Evolutionary conservation across 2,888 invertebrate genomes (phyloP), one percentile per base, ranked within the genome.

Genomic region (Prenolepis imparis): DNA sequence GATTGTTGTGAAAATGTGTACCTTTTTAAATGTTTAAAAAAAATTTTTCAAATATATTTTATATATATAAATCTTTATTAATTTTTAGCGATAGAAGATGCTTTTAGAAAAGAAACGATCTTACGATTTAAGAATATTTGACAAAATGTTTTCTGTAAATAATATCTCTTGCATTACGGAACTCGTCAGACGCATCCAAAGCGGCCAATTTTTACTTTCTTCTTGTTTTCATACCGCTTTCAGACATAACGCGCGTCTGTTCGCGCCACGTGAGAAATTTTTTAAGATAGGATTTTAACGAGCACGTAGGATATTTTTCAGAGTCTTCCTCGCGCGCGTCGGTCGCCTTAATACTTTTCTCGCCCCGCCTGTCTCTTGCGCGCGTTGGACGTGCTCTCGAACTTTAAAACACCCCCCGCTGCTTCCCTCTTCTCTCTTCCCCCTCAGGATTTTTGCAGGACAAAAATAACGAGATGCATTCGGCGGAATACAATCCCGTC

Each of bases 391-490:
- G 78, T 80, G 78, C 59, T 72, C 59, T 59, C 72, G 72, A 80
- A 80, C 44, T 80, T 80, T 59, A 80, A 72, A 72, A 72, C 44
- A 28, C n/a, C n/a, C 55, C n/a, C 48, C 72, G 28, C 39, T 21
- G 55, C 74, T 36, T 64, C 81, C 82, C 82, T 86, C 73, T 84
- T 41, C 74, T 52, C 82, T 52, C 48, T 18, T 12, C 0, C 18
- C 41, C 39, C 24, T 9, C 59, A 9, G 52, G 59, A 66, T 44
- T 74, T 67, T 82, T 48, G 18, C 64, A 9, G 15, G 39, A 28
- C 59, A 66, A 83, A 80, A 87, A 82, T 89, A 88, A 88, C 86
- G 88, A 90, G 91, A 86, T 90, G 86, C 87, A 83, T 75, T 84
- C 63, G 84, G 59, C 52, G 48, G 36, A 70, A 83, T 82, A 78